Evolutionary conservation across 2,888 invertebrate species (phyloP).

Genomic region (Sarcophaga carnaria): DNA sequence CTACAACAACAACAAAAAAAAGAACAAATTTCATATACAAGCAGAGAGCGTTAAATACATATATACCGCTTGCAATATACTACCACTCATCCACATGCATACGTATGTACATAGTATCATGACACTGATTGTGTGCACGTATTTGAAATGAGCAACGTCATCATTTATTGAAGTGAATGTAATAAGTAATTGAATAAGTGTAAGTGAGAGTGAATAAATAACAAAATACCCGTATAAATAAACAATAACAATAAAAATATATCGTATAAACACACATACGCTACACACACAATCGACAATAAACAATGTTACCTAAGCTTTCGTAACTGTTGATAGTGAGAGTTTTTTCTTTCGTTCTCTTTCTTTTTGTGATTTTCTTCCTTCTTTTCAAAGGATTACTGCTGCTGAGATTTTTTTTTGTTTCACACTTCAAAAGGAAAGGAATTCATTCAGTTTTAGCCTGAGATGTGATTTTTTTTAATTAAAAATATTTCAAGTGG

Average conservation of each 20-base stretch:
- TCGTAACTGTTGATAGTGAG: neutral
- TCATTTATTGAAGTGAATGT: conserved; percentile 27
- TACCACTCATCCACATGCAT: neutral
- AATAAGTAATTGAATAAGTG: neutral
- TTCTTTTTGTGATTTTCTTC: neutral
- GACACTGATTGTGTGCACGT: neutral
- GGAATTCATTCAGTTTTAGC: too few relatives aligned
- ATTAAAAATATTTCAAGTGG: too few relatives aligned
- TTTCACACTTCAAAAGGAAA: too few relatives aligned
- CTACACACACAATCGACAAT: neutral
- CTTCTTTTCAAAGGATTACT: too few relatives aligned
- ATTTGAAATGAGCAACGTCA: conserved; percentile 52
- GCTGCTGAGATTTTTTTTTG: too few relatives aligned
- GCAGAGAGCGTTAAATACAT: too few relatives aligned
- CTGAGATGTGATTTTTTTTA: too few relatives aligned
- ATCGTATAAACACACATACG: neutral
- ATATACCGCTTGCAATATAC: too few relatives aligned
- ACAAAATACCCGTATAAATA: neutral
- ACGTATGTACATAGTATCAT: neutral
- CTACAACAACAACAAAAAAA: neutral
- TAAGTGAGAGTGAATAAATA: neutral
- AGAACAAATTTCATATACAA: neutral
- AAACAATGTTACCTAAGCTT: too few relatives aligned
- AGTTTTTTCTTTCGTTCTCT: conserved; percentile 5
- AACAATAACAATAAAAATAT: neutral